phyloP scores from a whole-genome alignment of 2,113 vertebrate genomes.

The Ramphastos sulfuratus region DNA sequence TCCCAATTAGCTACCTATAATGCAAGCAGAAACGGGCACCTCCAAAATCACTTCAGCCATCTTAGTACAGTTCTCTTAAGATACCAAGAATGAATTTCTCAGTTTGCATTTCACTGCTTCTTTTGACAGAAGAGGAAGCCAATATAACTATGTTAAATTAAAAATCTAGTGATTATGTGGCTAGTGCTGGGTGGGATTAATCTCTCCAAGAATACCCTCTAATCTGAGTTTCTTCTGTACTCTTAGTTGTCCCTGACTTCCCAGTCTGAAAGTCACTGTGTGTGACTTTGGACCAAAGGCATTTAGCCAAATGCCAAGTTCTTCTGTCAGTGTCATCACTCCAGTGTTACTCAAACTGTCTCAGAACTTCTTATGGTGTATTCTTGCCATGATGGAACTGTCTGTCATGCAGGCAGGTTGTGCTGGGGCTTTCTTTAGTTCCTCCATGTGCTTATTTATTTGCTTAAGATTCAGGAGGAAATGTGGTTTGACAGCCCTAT shows the following conservation, averaged over 20 bases:
- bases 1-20: neutral
- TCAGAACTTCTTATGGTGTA: rapidly evolving
- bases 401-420: neutral
- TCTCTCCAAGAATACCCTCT: neutral
- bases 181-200: neutral
- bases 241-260: neutral
- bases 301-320: neutral
- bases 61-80: neutral
- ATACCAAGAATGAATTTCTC: neutral
- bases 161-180: neutral
- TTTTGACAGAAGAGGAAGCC: neutral
- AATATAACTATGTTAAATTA: neutral
- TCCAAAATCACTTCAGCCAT: neutral
- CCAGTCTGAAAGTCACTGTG: neutral
- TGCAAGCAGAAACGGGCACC: neutral
- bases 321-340: neutral
- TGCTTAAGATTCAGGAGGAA: neutral
- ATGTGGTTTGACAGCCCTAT: neutral
- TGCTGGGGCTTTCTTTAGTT: neutral
- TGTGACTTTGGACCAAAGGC: neutral
- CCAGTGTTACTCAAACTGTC: neutral
- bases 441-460: neutral
- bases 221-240: neutral
- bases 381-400: neutral
- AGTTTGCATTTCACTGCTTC: neutral